Percentiles rank a stretch among this genome's conserved stretches.
phyloP scores from a whole-genome alignment of 2,888 invertebrate species.

The Aleiodes alternator region DNA sequence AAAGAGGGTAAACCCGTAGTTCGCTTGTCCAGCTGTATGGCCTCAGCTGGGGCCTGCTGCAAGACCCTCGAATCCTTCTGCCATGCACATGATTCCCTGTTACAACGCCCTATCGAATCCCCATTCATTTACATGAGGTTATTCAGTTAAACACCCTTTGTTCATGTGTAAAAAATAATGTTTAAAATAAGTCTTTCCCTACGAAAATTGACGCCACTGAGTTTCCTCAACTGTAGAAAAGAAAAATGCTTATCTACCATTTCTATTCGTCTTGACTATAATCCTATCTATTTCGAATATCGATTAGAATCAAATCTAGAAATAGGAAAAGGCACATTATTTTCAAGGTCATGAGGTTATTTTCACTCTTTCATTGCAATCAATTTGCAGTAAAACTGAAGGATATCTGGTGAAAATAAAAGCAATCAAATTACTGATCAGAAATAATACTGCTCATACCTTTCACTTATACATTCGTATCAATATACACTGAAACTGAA shows the following conservation, averaged over 20 bases:
- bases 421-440: too few species aligned
- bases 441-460: not conserved
- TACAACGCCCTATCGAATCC: conserved; percentile 74
- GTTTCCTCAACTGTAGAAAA: too few species aligned
- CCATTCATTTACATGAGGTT: conserved; percentile 71
- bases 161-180: not conserved
- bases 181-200: not conserved
- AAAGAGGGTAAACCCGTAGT: conserved; percentile 33
- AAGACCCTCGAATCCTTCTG: conserved; percentile 52
- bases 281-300: too few species aligned
- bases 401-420: too few species aligned
- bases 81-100: conserved; percentile 66
- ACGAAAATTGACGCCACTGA: too few species aligned
- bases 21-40: conserved; percentile 18
- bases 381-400: too few species aligned
- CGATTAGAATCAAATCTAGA: too few species aligned
- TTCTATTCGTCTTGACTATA: too few species aligned
- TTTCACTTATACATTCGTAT: not conserved
- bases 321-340: too few species aligned
- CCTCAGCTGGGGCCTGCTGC: conserved; percentile 42
- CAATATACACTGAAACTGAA: not conserved
- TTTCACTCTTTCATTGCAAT: too few species aligned
- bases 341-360: too few species aligned
- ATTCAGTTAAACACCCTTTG: conserved; percentile 49
- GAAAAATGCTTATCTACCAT: too few species aligned